Percentiles rank a stretch among this genome's conserved stretches.
Evolutionary conservation across 2,113 vertebrate species (phyloP).

Genomic region (Tetrao urogallus): DNA sequence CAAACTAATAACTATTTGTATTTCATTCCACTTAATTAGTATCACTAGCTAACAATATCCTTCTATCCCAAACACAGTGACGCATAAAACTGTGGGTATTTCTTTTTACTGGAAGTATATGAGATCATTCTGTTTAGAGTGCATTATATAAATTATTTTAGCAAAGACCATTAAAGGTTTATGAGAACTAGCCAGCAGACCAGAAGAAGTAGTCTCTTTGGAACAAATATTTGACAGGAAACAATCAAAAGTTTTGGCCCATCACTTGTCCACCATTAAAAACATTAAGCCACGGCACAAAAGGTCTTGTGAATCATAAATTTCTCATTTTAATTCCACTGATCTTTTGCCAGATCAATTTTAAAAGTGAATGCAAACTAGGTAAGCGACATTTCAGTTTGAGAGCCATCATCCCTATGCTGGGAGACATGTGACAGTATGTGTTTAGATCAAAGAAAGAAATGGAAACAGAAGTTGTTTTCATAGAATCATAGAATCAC

Average conservation of each 20-base stretch:
- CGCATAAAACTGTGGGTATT: background rate
- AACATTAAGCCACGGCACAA: constrained; percentile 42
- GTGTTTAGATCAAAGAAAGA: background rate
- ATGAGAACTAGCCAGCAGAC: constrained; percentile 54
- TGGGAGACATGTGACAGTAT: background rate
- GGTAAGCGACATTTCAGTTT: constrained; percentile 13
- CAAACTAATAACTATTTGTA: background rate
- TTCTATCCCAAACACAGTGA: background rate
- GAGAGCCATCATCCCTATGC: background rate
- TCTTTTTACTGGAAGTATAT: constrained; percentile 43
- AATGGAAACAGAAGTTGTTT: background rate
- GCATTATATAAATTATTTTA: constrained; percentile 69
- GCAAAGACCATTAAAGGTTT: constrained; percentile 51
- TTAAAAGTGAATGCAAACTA: constrained; percentile 21
- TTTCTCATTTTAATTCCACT: constrained; percentile 36
- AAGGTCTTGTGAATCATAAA: constrained; percentile 44
- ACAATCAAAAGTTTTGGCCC: constrained; percentile 39
- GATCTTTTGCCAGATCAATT: constrained; percentile 40
- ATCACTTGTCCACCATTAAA: constrained; percentile 20
- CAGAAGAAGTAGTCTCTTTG: constrained; percentile 43
- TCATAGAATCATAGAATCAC: too few relatives aligned
- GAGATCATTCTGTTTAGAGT: constrained; percentile 34
- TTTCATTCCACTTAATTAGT: constrained; percentile 7
- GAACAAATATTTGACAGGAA: constrained; percentile 56
- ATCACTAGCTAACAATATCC: background rate